Conservation (phyloP, 2,888 invertebrate genomes). For the Timema cristinae region DNA sequence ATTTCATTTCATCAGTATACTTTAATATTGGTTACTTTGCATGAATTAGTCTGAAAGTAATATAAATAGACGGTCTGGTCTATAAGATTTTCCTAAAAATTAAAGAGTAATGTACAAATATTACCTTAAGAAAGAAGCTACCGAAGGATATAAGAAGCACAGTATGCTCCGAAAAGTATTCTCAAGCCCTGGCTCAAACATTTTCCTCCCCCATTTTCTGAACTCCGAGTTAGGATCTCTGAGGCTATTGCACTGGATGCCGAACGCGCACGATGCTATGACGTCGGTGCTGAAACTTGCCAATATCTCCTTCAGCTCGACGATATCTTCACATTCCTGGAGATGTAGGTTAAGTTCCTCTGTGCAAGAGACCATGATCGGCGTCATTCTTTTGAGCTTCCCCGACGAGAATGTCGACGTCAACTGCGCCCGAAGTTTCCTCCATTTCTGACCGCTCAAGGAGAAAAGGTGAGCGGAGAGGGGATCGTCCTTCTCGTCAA, state of each 20-base stretch:
- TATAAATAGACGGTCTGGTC: no score
- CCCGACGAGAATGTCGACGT: slow-evolving; percentile 15
- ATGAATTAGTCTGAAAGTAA: no score
- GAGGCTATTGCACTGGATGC: slow-evolving; percentile 42
- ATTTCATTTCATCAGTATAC: no score
- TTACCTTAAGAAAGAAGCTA: no score
- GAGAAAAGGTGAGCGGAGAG: slow-evolving; percentile 33
- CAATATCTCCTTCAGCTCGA: slow-evolving; percentile 30
- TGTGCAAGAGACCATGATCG: neutral
- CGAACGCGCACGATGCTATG: slow-evolving; percentile 46
- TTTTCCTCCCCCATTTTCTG: slow-evolving; percentile 38
- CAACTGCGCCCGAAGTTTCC: slow-evolving; percentile 15
- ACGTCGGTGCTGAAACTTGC: slow-evolving; percentile 36
- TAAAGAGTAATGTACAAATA: no score
- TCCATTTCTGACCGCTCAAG: slow-evolving; percentile 18
- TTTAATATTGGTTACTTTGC: no score
- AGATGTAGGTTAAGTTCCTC: slow-evolving; percentile 32
- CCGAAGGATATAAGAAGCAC: slow-evolving; percentile 18
- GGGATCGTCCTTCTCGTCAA: slow-evolving; percentile 24
- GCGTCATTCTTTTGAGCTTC: slow-evolving; percentile 20
- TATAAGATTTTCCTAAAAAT: no score
- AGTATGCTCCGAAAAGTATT: slow-evolving; percentile 39
- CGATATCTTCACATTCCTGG: slow-evolving; percentile 23
- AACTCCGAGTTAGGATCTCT: slow-evolving; percentile 43
- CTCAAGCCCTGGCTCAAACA: slow-evolving; percentile 37